Conservation (phyloP, 2,888 invertebrate genomes). For the Leptogaster cylindrica region DNA sequence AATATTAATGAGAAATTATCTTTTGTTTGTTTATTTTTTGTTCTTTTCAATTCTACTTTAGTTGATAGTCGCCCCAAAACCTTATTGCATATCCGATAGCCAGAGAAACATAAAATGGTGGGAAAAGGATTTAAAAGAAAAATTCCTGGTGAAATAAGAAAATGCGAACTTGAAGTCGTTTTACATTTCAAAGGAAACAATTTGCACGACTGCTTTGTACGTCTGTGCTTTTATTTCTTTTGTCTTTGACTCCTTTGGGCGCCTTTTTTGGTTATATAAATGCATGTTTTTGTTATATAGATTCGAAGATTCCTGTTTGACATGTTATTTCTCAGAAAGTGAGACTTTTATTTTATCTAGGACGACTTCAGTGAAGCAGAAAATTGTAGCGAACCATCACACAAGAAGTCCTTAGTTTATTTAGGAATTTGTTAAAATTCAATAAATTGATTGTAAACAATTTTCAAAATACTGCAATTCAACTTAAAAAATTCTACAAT, state of each 20-base stretch:
- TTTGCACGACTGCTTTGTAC: slow-evolving; percentile 37
- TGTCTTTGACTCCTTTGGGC: slow-evolving; percentile 24
- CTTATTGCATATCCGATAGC: not conserved
- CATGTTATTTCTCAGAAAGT: slow-evolving; percentile 35
- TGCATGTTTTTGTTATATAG: slow-evolving; percentile 15
- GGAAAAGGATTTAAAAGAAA: slow-evolving; percentile 34
- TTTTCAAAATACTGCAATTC: too few species aligned
- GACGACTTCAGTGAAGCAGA: slow-evolving; percentile 2
- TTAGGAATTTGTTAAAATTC: too few species aligned
- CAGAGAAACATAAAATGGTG: not conserved
- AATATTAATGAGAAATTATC: slow-evolving; percentile 43
- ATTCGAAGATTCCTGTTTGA: slow-evolving; percentile 24
- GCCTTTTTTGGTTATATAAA: not conserved
- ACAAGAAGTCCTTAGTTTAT: too few species aligned
- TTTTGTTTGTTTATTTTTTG: slow-evolving; percentile 40
- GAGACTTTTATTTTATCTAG: slow-evolving; percentile 31
- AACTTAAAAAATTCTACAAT: too few species aligned
- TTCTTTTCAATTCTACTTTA: not conserved
- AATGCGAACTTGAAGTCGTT: slow-evolving; percentile 34
- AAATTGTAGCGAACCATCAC: slow-evolving; percentile 15
- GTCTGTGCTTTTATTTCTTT: slow-evolving; percentile 23
- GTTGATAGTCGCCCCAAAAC: not conserved
- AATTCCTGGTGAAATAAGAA: slow-evolving; percentile 32
- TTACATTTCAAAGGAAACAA: slow-evolving; percentile 40
- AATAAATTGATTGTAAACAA: too few species aligned